Conservation (phyloP, 2,113 vertebrate genomes). For the Nycticorax nycticorax region DNA sequence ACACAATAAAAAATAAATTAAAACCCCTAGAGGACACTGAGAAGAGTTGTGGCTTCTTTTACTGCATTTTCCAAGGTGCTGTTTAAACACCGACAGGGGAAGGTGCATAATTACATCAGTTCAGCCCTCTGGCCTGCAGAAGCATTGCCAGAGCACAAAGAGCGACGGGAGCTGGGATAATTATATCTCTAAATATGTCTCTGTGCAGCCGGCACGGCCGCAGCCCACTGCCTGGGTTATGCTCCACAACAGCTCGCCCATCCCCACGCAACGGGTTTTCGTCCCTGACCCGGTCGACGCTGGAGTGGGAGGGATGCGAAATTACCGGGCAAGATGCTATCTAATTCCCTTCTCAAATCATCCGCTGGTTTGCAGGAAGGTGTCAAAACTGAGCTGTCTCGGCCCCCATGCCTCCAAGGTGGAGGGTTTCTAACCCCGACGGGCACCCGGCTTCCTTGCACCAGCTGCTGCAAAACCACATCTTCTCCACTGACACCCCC, state of each 20-base stretch:
- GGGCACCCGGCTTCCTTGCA: rapidly evolving
- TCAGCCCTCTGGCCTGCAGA: neutral
- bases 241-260: neutral
- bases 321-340: rapidly evolving
- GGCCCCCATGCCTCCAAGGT: rapidly evolving
- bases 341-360: neutral
- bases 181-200: neutral
- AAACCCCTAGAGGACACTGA: slow-evolving; percentile 37
- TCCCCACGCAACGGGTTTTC: rapidly evolving
- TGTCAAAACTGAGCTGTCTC: rapidly evolving
- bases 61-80: neutral
- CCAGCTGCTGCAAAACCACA: neutral
- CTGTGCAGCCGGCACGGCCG: neutral
- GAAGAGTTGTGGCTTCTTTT: neutral
- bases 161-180: neutral
- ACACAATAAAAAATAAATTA: slow-evolving; percentile 24
- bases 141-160: neutral
- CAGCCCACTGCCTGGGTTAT: neutral
- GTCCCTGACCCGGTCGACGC: rapidly evolving
- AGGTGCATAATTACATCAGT: slow-evolving; percentile 10
- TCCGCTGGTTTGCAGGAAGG: neutral
- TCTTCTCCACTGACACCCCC: rapidly evolving
- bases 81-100: slow-evolving; percentile 45
- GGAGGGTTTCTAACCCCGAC: rapidly evolving
- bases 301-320: neutral